Base-by-base conservation (phyloP, 1,140 invertebrate species). In the Brachionus rotundiformis region DNA sequence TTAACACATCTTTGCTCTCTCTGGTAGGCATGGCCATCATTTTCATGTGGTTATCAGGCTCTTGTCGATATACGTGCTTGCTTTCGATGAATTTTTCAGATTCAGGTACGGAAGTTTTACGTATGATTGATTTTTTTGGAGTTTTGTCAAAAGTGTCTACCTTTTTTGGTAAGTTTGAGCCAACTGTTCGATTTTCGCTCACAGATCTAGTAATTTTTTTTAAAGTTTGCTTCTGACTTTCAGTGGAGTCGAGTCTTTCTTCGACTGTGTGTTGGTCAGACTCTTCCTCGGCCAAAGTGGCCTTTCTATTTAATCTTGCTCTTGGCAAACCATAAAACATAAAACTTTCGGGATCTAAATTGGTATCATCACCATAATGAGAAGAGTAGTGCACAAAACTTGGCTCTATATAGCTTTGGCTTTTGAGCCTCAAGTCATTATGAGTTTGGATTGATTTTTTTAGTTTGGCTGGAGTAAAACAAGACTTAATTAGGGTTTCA, bases 401-500 rank as follows among this genome's bases (percentile, higher is more conserved):
- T 10, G 59, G 31, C 16, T 59, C 36, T 61, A 39, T 79, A 10
- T 27, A 79, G 16, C 31, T 79, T 16, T 79, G 76, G 59, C 47
- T 59, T 29, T 79, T 79, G 47, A 79, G 36, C 23, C 39, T 63
- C 11, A 79, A 39, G 23, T 63, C 76, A 59, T 54, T 54, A 54
- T 79, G 47, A 39, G 36, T 79, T 59, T 63, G 76, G 54, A 63
- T 63, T 11, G 59, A 54, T 63, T 59, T 79, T 79, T 59, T 79
- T 6, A 79, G 29, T 13, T 79, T 54, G 36, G 29, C 47, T 27
- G 76, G 59, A 59, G 59, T 79, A 33, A 79, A 79, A 36, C 31
- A 79, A 4, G 44, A 59, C 23, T 63, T 63, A 11, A 73, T 73
- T 2, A 79, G 47, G 1, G 47, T 79, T 41, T 79, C 76, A 79